Evolutionary conservation across 2,888 invertebrate species (phyloP), one percentile per base, ranked within the genome.

Genomic region (Caenorhabditis sp.): DNA sequence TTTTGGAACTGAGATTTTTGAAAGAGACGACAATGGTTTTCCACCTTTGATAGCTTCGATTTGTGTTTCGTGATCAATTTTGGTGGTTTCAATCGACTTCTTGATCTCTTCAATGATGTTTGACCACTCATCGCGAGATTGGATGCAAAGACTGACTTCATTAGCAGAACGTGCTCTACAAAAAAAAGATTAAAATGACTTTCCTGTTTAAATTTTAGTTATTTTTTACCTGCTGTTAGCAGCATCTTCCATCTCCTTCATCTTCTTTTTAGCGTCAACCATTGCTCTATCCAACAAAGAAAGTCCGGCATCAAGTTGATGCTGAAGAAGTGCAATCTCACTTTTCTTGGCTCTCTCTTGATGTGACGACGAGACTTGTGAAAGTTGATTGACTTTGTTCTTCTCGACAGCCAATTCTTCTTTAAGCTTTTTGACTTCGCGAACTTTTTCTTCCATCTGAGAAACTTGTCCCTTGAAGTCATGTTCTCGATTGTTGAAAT

Each of bases 271-370:
- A 25, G 75, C 85, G 31, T 86, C 85, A 25, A 78, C 78, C 17
- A 65, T 70, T 25, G 86, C 83, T 10, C 83, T 76, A 59, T 86
- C 84, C 58, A 86, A 73, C 21, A 81, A 63, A 36, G 74, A 67
- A 10, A 82, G 25, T 12, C 82, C 84, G 49, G 82, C 70, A n/a
- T 85, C 85, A 25, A 84, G 61, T 53, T 80, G 80, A 59, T 80
- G 75, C 57, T 84, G 83, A 21, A 86, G 67, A 26, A 83, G 63
- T 26, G 71, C 70, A 27, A 83, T 38, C 60, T 86, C 86, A 10
- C 83, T 77, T 59, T 80, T 81, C 53, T 78, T 83, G 17, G 80
- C 86, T 2, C 85, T 68, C 25, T 86, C 86, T 23, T 67, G 50
- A 31, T 82, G 72, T 25, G 72, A 67, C 23, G 58, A 52, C 17